phyloP scores from a whole-genome alignment of 2,888 invertebrate genomes.

The Myathropa florea region DNA sequence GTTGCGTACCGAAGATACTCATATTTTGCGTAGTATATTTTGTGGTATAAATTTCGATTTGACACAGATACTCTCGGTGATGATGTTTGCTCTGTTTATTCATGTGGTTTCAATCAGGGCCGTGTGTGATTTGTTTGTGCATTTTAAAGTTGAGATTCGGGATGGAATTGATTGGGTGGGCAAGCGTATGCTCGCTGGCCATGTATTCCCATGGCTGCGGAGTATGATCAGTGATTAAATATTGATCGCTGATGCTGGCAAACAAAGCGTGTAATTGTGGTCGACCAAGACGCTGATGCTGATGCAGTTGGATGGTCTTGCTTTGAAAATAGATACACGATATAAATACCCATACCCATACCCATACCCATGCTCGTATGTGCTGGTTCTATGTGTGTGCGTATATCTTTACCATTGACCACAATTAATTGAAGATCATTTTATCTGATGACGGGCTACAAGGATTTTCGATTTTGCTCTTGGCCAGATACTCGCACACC shows the following conservation, averaged over 20 bases:
- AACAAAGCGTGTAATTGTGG: constrained; percentile 40
- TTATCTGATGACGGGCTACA: constrained; percentile 44
- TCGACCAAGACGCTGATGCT: no score
- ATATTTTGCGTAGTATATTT: constrained; percentile 18
- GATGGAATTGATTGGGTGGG: neutral
- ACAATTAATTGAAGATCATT: constrained; percentile 46
- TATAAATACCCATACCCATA: neutral
- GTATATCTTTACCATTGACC: constrained; percentile 3
- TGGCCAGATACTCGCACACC: neutral
- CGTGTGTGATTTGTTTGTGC: neutral
- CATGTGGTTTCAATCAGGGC: constrained; percentile 42
- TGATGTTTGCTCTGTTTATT: constrained; percentile 46
- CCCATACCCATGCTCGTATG: no score
- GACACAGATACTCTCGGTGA: constrained; percentile 46
- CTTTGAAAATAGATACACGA: constrained; percentile 27
- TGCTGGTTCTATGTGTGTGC: neutral
- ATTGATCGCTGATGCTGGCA: constrained; percentile 26
- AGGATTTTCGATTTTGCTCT: constrained; percentile 29
- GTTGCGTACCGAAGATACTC: constrained; percentile 7
- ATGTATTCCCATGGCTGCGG: no score
- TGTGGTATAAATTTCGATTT: constrained; percentile 40
- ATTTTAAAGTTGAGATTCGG: neutral
- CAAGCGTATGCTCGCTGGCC: constrained; percentile 7
- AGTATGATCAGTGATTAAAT: constrained; percentile 39
- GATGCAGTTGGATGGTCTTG: neutral